Base-by-base conservation (phyloP, 2,113 vertebrate species). In the Scomber scombrus region DNA sequence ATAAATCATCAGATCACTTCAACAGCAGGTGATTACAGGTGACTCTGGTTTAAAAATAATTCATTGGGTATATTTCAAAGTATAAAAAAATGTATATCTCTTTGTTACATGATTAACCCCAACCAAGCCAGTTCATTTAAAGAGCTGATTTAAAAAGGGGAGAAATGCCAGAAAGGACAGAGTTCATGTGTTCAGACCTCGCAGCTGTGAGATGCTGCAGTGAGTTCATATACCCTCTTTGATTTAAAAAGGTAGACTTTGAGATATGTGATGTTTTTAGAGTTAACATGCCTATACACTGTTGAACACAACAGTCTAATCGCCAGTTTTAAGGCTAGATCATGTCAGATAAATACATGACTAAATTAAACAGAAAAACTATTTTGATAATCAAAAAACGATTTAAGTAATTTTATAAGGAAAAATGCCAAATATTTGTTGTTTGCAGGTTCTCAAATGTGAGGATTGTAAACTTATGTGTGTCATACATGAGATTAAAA, bases 11-110 rank as follows among this genome's bases (percentile, higher is more conserved):
- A 19, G 5, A 72, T 26, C 49, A 29, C 19, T 47, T 51, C 40
- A 13, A 9, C 58, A 9, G 18, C n/a, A 21, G 52, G 52, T 62
- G 10, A 3, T 61, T 16, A 7, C 3, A 63, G 9, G 7, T 15
- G 9, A 5, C 10, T 9, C 40, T 40, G 8, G 60, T 62, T 29
- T 63, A 45, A 10, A 45, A 21, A 13, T 47, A 3, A 45, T 29
- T 31, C 5, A 60, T 15, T 31, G 13, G 23, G 11, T 47, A n/a
- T 45, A 15, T 47, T 49, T 58, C 43, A 21, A 71, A 85, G 67
- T 75, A 54, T 3, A 18, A 23, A 18, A 23, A 26, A 83, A 85
- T 85, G 78, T 68, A 88, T 87, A 75, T 11, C 16, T 21, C 70
- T 75, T 84, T 85, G 75, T 75, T 64, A 47, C 3, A 49, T 34